A percentile compares a stretch with the other conserved stretches of the same genome.
phyloP scores from a whole-genome alignment of 2,797 vertebrate species.

The Aphelocoma californica region DNA sequence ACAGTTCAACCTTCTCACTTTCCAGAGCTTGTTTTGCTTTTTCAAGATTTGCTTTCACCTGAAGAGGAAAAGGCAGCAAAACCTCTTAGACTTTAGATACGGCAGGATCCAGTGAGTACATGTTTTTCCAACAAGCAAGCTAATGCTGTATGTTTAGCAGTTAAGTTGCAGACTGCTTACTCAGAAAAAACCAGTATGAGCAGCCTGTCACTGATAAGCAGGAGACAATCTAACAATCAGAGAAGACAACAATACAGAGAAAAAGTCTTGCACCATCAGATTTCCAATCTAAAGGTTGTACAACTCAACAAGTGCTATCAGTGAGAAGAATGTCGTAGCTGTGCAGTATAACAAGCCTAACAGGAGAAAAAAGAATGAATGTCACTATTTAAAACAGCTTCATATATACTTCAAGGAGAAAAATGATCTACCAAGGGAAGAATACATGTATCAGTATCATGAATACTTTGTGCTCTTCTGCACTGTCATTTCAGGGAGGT shows the following conservation, averaged over 20 bases:
- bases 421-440: neutral
- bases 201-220: neutral
- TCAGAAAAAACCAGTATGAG: neutral
- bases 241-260: neutral
- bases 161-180: neutral
- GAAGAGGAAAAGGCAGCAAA: neutral
- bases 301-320: neutral
- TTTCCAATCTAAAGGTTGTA: neutral
- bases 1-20: slow-evolving; percentile 88
- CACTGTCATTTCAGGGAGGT: neutral
- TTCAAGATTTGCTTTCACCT: slow-evolving; percentile 95
- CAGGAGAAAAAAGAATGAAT: neutral
- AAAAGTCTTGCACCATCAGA: neutral
- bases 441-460: neutral
- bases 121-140: neutral
- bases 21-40: slow-evolving; percentile 95
- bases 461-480: neutral
- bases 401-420: neutral
- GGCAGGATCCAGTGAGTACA: neutral
- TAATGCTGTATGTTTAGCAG: neutral
- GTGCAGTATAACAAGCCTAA: neutral
- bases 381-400: neutral
- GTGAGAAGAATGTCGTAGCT: neutral
- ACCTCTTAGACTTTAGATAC: neutral
- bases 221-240: neutral